A percentile compares a stretch with the other conserved stretches of the same genome.
Evolutionary conservation across 2,113 vertebrate genomes (phyloP).

Genomic region (Pluvialis apricaria): DNA sequence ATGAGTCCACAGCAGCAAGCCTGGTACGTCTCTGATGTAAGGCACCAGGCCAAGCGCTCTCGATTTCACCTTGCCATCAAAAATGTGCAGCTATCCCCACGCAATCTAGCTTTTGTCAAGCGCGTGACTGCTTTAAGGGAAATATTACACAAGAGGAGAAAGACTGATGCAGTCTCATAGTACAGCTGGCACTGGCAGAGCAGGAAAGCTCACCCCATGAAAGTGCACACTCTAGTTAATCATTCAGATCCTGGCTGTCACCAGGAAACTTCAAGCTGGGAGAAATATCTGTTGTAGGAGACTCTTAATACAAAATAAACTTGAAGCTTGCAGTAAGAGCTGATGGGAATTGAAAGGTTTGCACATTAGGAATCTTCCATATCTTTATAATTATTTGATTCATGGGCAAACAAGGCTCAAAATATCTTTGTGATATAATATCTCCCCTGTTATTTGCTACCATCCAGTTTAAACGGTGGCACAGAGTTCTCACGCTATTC

Average conservation of each 20-base stretch:
- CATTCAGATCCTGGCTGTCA: not conserved
- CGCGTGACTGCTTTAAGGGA: not conserved
- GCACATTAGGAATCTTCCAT: not conserved
- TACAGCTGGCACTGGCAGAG: not conserved
- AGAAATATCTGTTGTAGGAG: not conserved
- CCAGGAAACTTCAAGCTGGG: not conserved
- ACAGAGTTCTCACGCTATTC: not conserved
- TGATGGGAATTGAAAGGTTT: not conserved
- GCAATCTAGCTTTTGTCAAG: not conserved
- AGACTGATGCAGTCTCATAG: not conserved
- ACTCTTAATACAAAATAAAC: not conserved
- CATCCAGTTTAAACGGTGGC: not conserved
- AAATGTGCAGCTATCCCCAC: not conserved
- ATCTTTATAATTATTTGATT: not conserved
- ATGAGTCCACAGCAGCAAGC: not conserved
- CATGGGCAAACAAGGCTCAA: not conserved
- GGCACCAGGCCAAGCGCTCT: not conserved
- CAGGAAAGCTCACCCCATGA: not conserved
- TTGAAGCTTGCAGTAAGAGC: not conserved
- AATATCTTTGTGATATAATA: not conserved
- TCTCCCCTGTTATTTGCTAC: not conserved
- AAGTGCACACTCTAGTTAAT: not conserved
- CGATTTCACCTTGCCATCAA: not conserved
- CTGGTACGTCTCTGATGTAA: not conserved
- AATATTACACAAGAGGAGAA: not conserved